phyloP scores from a whole-genome alignment of 2,113 vertebrate genomes.

The Bubalus kerabau region DNA sequence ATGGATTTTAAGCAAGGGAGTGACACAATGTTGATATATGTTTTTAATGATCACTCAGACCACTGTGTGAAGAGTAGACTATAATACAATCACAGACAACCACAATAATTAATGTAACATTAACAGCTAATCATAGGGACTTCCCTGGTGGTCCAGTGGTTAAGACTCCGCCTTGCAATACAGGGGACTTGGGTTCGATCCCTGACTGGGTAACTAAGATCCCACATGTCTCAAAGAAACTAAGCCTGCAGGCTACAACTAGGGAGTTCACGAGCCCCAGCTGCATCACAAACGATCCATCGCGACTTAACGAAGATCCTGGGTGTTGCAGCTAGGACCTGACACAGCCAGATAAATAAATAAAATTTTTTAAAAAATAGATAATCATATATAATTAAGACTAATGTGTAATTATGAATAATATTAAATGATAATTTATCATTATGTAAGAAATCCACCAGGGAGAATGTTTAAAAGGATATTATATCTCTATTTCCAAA shows the following conservation, averaged over 20 bases:
- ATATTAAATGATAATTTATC: neutral
- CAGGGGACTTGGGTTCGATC: neutral
- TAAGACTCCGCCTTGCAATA: neutral
- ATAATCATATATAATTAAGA: neutral
- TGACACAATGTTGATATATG: neutral
- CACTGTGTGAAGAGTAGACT: neutral
- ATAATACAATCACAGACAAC: neutral
- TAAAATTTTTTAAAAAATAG: neutral
- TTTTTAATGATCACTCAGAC: neutral
- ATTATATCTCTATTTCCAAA: neutral
- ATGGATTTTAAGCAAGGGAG: neutral
- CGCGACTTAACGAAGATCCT: neutral
- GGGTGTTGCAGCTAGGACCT: neutral
- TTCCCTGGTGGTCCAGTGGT: neutral
- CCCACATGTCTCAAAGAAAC: neutral
- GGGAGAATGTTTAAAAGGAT: neutral
- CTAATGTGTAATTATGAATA: neutral
- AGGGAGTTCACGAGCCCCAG: neutral
- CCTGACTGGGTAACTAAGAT: neutral
- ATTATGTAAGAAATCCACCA: neutral
- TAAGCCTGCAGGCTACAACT: neutral
- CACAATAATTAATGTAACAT: neutral
- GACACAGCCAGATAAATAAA: neutral
- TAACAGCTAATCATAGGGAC: neutral
- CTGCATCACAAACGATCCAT: neutral